Base-by-base conservation (phyloP, 1,140 invertebrate genomes). In the Fopius arisanus region DNA sequence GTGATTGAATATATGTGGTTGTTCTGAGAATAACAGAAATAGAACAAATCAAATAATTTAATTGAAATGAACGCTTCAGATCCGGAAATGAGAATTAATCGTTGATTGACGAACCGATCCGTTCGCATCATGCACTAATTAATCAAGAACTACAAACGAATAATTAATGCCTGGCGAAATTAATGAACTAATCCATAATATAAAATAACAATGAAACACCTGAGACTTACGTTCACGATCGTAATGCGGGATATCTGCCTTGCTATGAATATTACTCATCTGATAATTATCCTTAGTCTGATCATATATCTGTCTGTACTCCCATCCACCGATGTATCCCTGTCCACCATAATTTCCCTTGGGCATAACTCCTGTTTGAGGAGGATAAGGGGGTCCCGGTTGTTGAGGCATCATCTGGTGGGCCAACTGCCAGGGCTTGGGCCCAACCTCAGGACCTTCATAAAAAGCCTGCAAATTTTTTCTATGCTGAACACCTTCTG, bases 1-100 rank as follows among this genome's bases (percentile, higher is more conserved):
- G 77, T 93, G 92, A 80, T 89, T 92, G 79, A 93, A 93, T 77
- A 92, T 92, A 72, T 89, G 90, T 2, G 83, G 73, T 63, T 82
- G 79, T 21, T 84, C 85, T 81, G 88, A 87, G 88, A 75, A 70
- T 37, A 37, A 12, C 33, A 37, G 33, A 6, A 37, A 37, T 6
- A n/a, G n/a, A n/a, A n/a, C n/a, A n/a, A n/a, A n/a, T n/a, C n/a
- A n/a, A n/a, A n/a, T n/a, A n/a, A n/a, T n/a, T n/a, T n/a, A n/a
- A n/a, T n/a, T n/a, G n/a, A n/a, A n/a, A n/a, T n/a, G n/a, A n/a
- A n/a, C n/a, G n/a, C n/a, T n/a, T n/a, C n/a, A n/a, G n/a, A n/a
- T n/a, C n/a, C n/a, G n/a, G n/a, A n/a, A n/a, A n/a, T n/a, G n/a
- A 6, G 33, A 43, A 37, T 43, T 72, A 31, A 29, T n/a, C n/a